Base-by-base conservation (phyloP, 2,113 vertebrate species). In the Morone chrysops region DNA sequence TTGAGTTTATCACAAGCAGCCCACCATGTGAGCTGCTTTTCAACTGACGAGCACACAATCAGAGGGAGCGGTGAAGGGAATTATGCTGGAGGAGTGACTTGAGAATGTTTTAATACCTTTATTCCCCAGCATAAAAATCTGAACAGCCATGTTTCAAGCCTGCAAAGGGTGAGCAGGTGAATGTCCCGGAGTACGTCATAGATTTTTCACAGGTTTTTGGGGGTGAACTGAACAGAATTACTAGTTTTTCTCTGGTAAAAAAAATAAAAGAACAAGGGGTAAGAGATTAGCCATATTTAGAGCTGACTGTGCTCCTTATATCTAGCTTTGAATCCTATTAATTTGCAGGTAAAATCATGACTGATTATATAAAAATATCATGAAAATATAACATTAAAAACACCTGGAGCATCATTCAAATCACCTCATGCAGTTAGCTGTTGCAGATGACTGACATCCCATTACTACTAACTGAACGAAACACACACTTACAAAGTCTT, bases 401-500 rank as follows among this genome's bases (percentile, higher is more conserved):
- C 43, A 48, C 43, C 56, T 48, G 11, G 38, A 20, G 31, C 31
- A 53, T 51, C 38, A 8, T 18, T 18, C 14, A 18, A 48, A 6
- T 8, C 41, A 67, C 63, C 43, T 25, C 18, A 12, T 9, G 16
- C 25, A 57, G 17, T 36, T 50, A 22, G 20, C 47, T 25, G 47
- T 12, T 3, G 10, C 67, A 69, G 67, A 40, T 20, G 9, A 67
- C 1, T 40, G 68, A 56, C 20, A 14, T 6, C n/a, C 20, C 1
- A 17, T 4, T 25, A 31, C 43, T 45, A 8, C 7, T 4, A 8
- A 14, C 8, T 10, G 36, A 61, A n/a, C 17, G n/a, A 22, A n/a
- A 41, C 12, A 56, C 38, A 43, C 76, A 97, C 98, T 98, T 93
- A 99, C 98, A 94, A 99, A 99, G 93, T 99, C 98, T 96, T 99